Evolutionary conservation across 2,113 vertebrate genomes (phyloP), one percentile per base, ranked within the genome.

Genomic region (Mustelus asterias): DNA sequence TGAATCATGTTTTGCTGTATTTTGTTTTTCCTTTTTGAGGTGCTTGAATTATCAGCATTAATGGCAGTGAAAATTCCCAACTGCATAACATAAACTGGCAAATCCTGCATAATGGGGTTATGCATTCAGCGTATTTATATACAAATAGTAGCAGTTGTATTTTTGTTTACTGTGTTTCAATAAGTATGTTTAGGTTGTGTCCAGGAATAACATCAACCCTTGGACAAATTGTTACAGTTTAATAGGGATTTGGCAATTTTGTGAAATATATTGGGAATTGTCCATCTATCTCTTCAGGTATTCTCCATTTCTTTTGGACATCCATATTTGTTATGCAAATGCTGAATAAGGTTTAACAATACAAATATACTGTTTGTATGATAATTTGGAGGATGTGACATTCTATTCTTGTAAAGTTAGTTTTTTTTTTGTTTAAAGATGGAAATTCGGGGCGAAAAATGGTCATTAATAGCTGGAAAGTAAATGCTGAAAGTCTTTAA

Each of bases 151-250:
- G 33, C 72, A 93, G 63, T 93, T 65, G 60, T 93, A 67, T 67
- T 93, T 93, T 65, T 93, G n/a, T 93, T 83, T 83, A 44, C 60
- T n/a, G 33, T 93, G n/a, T 92, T 92, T 92, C 78, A 83, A 83
- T 89, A 58, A 54, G 4, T 63, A 29, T 67, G 89, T 65, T 93
- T 93, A 67, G 89, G n/a, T 65, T 65, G 63, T 65, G 33, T 37
- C n/a, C 14, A 93, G 33, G 18, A 93, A 37, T 65, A 65, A 2
- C 26, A 63, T 26, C 29, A 92, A 89, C 54, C 10, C 16, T 14
- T 93, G 14, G 89, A 65, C 14, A 93, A 24, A 65, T 93, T 76
- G 72, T 33, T 89, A 20, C 22, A 18, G 24, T 89, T 89, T 10
- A 58, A 1, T 37, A 65, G 60, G 60, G 89, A 93, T 33, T 65